Percentiles rank a stretch among this genome's conserved stretches.
Evolutionary conservation across 1,140 invertebrate genomes (phyloP).

Genomic region (Cherax destructor): DNA sequence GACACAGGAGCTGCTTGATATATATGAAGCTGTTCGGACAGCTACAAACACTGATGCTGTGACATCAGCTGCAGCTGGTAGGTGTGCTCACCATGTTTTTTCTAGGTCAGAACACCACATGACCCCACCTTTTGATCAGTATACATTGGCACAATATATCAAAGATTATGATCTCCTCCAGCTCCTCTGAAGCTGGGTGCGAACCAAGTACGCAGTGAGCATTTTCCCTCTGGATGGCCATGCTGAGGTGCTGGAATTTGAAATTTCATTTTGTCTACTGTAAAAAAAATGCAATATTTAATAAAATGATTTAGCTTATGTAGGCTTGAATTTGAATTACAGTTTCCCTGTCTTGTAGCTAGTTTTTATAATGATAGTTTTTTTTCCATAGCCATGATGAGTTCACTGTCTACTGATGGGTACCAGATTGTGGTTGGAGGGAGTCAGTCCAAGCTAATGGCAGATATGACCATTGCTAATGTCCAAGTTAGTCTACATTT

Average conservation of each 20-base stretch:
- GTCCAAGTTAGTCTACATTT: conserved; percentile 55
- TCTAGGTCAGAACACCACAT: not conserved
- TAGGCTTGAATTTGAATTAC: not conserved
- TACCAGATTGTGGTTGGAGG: conserved; percentile 89
- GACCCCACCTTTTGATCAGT: too few species aligned
- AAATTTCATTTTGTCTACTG: not conserved
- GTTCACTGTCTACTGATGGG: conserved; percentile 93
- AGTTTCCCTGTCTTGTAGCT: not conserved
- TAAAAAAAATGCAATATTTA: too few species aligned
- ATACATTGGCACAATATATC: too few species aligned
- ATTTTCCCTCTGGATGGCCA: too few species aligned
- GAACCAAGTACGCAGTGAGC: too few species aligned
- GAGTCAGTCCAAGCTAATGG: conserved; percentile 82
- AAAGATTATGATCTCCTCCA: too few species aligned
- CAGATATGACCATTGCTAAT: conserved; percentile 80
- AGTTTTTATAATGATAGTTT: conserved; percentile 60
- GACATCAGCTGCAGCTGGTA: conserved; percentile 75
- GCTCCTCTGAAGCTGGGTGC: too few species aligned
- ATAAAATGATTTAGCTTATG: too few species aligned
- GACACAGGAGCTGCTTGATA: conserved; percentile 83
- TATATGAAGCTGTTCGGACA: conserved; percentile 85
- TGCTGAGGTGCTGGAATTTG: too few species aligned
- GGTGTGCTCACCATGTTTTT: not conserved
- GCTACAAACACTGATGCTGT: conserved; percentile 77
- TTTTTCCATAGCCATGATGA: conserved; percentile 82